Percentiles rank a stretch among this genome's conserved stretches.
Evolutionary conservation across 2,113 vertebrate species (phyloP).

Genomic region (Connochaetes taurinus): DNA sequence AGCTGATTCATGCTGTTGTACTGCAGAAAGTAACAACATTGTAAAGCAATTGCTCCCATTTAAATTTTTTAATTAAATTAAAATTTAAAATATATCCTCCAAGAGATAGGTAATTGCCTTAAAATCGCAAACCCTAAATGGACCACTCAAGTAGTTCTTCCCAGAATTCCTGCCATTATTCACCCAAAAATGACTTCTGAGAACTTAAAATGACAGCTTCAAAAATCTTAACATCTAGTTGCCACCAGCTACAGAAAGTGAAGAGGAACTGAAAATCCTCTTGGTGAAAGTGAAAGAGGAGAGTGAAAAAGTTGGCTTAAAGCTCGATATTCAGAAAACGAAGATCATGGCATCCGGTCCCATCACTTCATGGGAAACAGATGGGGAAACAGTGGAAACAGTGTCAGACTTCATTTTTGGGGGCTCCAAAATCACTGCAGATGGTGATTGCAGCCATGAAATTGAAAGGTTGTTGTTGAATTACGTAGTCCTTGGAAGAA

Average conservation of each 20-base stretch:
- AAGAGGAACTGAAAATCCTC: too few species aligned
- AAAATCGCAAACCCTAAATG: neutral
- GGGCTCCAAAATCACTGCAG: too few species aligned
- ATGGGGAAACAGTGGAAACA: too few species aligned
- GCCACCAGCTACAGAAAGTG: neutral
- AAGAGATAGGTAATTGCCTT: neutral
- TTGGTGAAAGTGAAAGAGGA: too few species aligned
- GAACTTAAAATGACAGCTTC: neutral
- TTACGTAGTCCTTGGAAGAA: too few species aligned
- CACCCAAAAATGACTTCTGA: neutral
- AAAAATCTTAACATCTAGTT: neutral
- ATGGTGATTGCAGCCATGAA: too few species aligned
- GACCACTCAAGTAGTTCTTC: neutral
- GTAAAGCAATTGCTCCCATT: neutral
- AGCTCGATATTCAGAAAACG: too few species aligned
- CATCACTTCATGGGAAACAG: too few species aligned
- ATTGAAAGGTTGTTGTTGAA: too few species aligned
- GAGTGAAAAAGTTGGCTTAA: too few species aligned
- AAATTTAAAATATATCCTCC: neutral
- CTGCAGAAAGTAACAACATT: neutral
- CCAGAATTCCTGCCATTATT: neutral
- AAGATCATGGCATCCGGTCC: too few species aligned
- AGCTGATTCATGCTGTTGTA: neutral
- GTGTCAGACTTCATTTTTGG: too few species aligned
- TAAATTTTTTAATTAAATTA: neutral